Base-by-base conservation (phyloP, 2,888 invertebrate species). In the Metallyticus violacea region DNA sequence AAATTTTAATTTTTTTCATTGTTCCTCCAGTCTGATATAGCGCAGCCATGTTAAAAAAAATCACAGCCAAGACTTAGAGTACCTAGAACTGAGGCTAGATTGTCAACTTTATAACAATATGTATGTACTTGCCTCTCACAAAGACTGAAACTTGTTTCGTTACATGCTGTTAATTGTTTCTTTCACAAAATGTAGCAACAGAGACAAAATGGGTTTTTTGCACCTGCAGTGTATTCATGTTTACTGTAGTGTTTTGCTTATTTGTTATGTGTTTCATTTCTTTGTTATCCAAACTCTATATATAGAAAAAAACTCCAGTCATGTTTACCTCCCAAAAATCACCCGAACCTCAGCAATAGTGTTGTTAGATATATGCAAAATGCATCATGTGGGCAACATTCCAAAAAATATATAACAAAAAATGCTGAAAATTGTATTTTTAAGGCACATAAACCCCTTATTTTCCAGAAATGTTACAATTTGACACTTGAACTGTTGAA, bases 141-240 rank as follows among this genome's bases (percentile, higher is more conserved):
- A 86, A 86, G 86, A 86, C 86, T 86, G 86, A 86, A 83, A 86
- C 30, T 78, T 77, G 28, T 83, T 77, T 77, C 29, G 7, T 77
- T 83, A 77, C 29, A 29, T 83, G 83, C 83, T 77, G 77, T 83
- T 83, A 77, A 62, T 77, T 77, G 77, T 83, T 83, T 28, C 40
- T 62, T 62, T 62, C 40, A 62, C 40, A 62, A 15, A n/a, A 62
- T 15, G 40, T 62, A 62, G 40, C 15, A 62, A 62, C 40, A 40
- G 40, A 62, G 15, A 62, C 40, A 62, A 62, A 62, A 62, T 62
- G 40, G 15, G 9, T 62, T 62, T 62, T 62, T 62, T 15, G 40
- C 40, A 62, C 40, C 40, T 62, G 40, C 40, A 1, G 40, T 62
- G 40, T 62, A 62, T 62, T 62, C 40, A 62, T 62, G 40, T 62